These are phyloP conservation scores for Bruchidius siliquastri DNA, from an alignment of 2,888 invertebrate genomes.

Conservation along the genomic window DNA sequence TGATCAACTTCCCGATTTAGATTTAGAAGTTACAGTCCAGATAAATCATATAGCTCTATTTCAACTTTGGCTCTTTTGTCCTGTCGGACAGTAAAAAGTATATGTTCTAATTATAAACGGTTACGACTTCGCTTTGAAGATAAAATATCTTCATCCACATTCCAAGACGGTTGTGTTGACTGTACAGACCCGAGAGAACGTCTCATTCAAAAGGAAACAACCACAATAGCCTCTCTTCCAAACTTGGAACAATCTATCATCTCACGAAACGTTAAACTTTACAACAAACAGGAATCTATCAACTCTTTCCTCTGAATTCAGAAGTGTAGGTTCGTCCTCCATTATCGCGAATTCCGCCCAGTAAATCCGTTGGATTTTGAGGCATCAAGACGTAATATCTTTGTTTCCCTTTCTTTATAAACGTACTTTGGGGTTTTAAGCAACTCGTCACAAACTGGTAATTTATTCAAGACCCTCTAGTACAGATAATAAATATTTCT, in stretches of 20 bases:
- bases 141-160: not conserved
- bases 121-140: not conserved
- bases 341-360: not conserved
- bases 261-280: slow-evolving; percentile 1
- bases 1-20: no score
- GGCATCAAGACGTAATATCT: not conserved
- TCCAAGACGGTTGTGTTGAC: not conserved
- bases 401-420: not conserved
- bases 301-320: not conserved
- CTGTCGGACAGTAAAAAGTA: no score
- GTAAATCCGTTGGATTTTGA: not conserved
- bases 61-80: not conserved
- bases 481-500: not conserved
- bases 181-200: not conserved
- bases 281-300: not conserved
- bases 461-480: not conserved
- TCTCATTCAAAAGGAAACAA: not conserved
- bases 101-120: not conserved
- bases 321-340: not conserved
- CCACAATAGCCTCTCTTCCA: not conserved
- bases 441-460: not conserved
- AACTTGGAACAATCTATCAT: slow-evolving; percentile 2
- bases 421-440: not conserved
- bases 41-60: not conserved
- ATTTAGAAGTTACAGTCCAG: no score